Evolutionary conservation across 2,113 vertebrate species (phyloP), one percentile per base, ranked within the genome.

Genomic region (Nothoprocta perdicaria): DNA sequence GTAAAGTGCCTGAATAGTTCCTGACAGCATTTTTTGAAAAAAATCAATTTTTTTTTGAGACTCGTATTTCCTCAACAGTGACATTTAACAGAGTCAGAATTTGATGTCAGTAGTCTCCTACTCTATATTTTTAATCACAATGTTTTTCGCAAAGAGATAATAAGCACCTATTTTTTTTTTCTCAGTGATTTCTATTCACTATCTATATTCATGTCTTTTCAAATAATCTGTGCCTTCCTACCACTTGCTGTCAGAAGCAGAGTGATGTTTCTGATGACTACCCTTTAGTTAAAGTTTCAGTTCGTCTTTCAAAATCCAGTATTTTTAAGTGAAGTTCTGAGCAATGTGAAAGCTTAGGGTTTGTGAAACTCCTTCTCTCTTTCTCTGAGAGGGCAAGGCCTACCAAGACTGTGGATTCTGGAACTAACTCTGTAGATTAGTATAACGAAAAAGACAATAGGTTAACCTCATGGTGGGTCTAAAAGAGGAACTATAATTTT

Each of bases 61-160:
- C 46, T 22, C 23, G 80, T 71, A 75, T 82, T 95, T 84, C 79
- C 21, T 68, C 60, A 50, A 78, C 5, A 60, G 57, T 38, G 84
- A 73, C 29, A 75, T 93, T 53, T 38, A 91, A 78, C 23, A 63
- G 55, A 80, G 38, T 58, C 55, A 63, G 84, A 88, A 93, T 17
- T 0, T 88, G 62, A 81, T 14, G 60, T 40, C 46, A 48, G 2
- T 22, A 83, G 41, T 72, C 43, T 86, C 93, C 61, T 73, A 79
- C 14, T 23, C 13, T 61, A 12, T 53, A 76, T 75, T 79, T 31
- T 78, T 90, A 86, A 86, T 60, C 52, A 72, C 1, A 15, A 5
- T 86, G 27, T 0, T 68, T 88, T 95, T 88, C 92, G 48, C 74
- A 66, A 82, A 92, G 73, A 76, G n/a, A 58, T 86, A 92, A 94